These are phyloP conservation scores for Perca schrenkii DNA, from an alignment of 2,113 vertebrate species.

Conservation along the genomic window DNA sequence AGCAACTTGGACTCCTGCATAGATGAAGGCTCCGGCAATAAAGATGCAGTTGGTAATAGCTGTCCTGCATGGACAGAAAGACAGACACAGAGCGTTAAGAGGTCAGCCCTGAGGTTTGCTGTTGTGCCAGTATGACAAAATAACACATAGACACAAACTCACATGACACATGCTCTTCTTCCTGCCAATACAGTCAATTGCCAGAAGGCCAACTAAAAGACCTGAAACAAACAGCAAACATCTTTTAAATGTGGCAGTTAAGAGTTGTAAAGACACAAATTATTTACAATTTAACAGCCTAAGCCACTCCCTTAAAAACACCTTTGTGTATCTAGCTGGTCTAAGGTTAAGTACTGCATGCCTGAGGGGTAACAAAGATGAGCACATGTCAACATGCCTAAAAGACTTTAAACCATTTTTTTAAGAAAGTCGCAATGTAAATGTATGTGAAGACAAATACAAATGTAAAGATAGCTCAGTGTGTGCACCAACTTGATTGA, in stretches of 20 bases:
- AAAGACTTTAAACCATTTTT: not conserved
- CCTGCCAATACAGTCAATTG: conserved; percentile 91
- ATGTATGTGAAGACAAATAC: not conserved
- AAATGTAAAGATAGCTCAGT: not conserved
- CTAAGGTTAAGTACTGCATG: not conserved
- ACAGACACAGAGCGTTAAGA: not conserved
- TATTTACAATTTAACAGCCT: not conserved
- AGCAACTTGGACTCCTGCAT: conserved; percentile 91
- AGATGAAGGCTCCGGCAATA: conserved; percentile 92
- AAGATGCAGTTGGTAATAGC: conserved; percentile 92
- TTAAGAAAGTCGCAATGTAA: not conserved
- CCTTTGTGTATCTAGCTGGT: no score
- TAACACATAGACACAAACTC: not conserved
- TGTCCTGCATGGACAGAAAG: conserved; percentile 76
- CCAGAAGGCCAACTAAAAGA: conserved; percentile 87
- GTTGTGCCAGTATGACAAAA: not conserved
- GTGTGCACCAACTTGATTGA: not conserved
- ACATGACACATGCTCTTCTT: conserved; percentile 92
- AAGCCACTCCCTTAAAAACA: not conserved
- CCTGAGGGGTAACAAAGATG: not conserved
- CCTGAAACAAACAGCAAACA: conserved; percentile 78
- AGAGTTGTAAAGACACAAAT: not conserved
- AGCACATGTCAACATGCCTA: not conserved
- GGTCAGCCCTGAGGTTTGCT: not conserved
- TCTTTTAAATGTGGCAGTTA: not conserved